phyloP scores from a whole-genome alignment of 2,797 vertebrate genomes.

The Podarcis lilfordi region DNA sequence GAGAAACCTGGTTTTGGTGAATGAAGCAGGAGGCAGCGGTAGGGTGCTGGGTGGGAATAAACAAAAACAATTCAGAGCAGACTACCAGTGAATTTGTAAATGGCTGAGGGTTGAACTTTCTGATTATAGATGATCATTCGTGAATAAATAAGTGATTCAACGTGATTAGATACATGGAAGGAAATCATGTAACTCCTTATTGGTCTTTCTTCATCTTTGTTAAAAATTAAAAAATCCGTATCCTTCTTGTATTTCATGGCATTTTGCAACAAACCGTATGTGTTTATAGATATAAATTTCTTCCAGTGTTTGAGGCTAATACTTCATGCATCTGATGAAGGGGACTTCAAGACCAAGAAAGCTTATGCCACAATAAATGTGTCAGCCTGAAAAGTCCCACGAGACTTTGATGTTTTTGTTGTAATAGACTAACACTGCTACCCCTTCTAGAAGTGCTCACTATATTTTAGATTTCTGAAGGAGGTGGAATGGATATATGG shows the following conservation, averaged over 20 bases:
- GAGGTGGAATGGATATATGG: neutral
- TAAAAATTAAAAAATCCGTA: neutral
- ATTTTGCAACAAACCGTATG: neutral
- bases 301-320: neutral
- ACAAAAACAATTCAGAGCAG: constrained; percentile 48
- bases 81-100: constrained; percentile 37
- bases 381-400: neutral
- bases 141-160: constrained; percentile 54
- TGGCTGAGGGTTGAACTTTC: constrained; percentile 29
- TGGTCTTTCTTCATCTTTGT: neutral
- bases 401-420: neutral
- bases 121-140: constrained; percentile 7
- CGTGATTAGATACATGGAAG: constrained; percentile 10
- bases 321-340: neutral
- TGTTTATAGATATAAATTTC: neutral
- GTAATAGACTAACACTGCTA: neutral
- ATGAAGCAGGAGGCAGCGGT: constrained; percentile 47
- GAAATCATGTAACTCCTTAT: neutral
- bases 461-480: neutral
- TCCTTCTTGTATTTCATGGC: neutral
- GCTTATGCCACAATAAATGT: neutral
- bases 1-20: constrained; percentile 57
- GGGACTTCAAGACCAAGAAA: neutral
- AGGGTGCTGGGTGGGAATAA: constrained; percentile 52
- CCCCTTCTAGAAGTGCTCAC: neutral